Evolutionary conservation across 2,797 vertebrate species (phyloP).

Genomic region (Oophaga sylvatica): DNA sequence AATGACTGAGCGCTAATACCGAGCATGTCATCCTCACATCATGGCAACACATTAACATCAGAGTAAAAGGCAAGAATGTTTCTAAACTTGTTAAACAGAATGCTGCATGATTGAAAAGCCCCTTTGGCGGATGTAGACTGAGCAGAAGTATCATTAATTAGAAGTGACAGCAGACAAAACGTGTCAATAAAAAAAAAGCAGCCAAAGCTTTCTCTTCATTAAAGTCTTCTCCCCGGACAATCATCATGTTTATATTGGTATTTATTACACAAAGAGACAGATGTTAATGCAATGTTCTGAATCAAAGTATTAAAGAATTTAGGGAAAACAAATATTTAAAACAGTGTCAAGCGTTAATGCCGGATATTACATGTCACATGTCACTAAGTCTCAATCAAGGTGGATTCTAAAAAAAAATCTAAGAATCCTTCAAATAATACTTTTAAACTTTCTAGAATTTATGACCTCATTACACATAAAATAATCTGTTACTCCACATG

Average conservation of each 20-base stretch:
- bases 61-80: conserved; percentile 49
- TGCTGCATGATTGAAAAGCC: conserved; percentile 55
- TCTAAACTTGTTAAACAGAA: conserved; percentile 60
- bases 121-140: conserved; percentile 50
- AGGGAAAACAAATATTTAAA: not conserved
- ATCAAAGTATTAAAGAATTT: not conserved
- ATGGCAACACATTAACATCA: conserved; percentile 50
- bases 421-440: not conserved
- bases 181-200: conserved; percentile 42
- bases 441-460: not conserved
- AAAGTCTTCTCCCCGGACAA: conserved; percentile 30
- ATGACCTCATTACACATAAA: not conserved
- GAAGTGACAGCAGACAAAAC: conserved; percentile 54
- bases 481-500: not conserved
- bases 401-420: not conserved
- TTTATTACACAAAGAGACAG: conserved; percentile 7
- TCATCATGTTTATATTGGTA: conserved; percentile 36
- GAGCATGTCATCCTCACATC: conserved; percentile 26
- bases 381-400: not conserved
- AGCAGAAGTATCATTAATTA: conserved; percentile 57
- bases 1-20: not conserved
- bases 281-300: not conserved
- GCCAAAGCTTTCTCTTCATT: conserved; percentile 34
- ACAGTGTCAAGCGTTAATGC: too few species aligned
- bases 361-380: not conserved